Percentiles rank a stretch among this genome's conserved stretches.
phyloP scores from a whole-genome alignment of 1,140 invertebrate genomes.

The Neocloeon triangulifer region DNA sequence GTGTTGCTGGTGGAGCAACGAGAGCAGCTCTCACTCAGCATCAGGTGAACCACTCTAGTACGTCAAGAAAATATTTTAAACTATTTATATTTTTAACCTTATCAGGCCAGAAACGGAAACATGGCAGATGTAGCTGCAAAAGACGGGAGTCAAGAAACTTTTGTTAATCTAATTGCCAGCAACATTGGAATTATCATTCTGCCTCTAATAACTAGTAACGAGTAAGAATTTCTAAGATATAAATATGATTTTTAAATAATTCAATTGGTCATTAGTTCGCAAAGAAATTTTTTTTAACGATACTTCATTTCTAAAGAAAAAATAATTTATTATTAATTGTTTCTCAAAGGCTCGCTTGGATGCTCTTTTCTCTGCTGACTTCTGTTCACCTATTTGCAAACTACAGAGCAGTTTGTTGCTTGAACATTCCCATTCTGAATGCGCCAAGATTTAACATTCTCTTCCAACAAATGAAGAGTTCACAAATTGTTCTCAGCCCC shows the following conservation, averaged over 20 bases:
- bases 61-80: no score
- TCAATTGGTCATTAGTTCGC: no score
- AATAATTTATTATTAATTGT: slow-evolving; percentile 7
- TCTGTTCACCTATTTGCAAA: slow-evolving; percentile 64
- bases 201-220: slow-evolving; percentile 27
- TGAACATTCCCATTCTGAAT: slow-evolving; percentile 55
- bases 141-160: slow-evolving; percentile 89
- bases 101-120: slow-evolving; percentile 58
- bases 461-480: slow-evolving; percentile 29
- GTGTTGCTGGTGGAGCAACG: slow-evolving; percentile 80
- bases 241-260: no score
- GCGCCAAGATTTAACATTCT: slow-evolving; percentile 43
- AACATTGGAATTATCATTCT: slow-evolving; percentile 53
- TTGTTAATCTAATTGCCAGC: slow-evolving; percentile 73
- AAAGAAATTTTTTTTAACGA: no score
- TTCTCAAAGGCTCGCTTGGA: slow-evolving; percentile 34
- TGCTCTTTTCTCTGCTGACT: slow-evolving; percentile 48
- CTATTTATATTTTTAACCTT: slow-evolving; percentile 3
- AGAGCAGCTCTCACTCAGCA: slow-evolving; percentile 81
- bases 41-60: slow-evolving; percentile 35
- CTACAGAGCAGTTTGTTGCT: slow-evolving; percentile 54
- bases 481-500: slow-evolving; percentile 25
- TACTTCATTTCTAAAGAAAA: no score
- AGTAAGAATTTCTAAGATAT: neutral
- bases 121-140: slow-evolving; percentile 87